phyloP scores from a whole-genome alignment of 2,113 vertebrate genomes.

The Lutjanus erythropterus region DNA sequence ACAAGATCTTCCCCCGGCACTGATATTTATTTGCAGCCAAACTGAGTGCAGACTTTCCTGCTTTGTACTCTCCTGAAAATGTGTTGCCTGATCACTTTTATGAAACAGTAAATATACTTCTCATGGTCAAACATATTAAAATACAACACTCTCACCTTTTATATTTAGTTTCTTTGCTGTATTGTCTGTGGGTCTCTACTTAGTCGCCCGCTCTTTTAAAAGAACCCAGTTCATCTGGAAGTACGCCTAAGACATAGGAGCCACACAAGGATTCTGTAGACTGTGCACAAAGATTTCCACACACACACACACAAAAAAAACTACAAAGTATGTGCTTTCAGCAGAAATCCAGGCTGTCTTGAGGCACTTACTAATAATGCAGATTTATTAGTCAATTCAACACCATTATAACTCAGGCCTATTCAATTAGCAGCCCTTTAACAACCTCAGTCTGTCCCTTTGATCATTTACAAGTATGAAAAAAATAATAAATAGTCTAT shows the following conservation, averaged over 20 bases:
- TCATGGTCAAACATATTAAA: neutral
- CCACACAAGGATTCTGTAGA: neutral
- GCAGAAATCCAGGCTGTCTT: neutral
- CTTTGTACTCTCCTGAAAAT: too few species aligned
- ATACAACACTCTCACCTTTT: conserved; percentile 33
- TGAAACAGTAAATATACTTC: conserved; percentile 2
- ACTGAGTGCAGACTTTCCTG: too few species aligned
- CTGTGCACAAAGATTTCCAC: neutral
- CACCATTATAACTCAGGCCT: too few species aligned
- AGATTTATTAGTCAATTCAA: neutral
- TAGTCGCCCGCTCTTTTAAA: conserved; percentile 13
- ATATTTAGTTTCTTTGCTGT: conserved; percentile 4
- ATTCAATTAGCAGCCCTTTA: too few species aligned
- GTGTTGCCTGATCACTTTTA: neutral
- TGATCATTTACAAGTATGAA: too few species aligned
- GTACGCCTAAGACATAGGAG: conserved; percentile 19
- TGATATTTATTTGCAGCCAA: too few species aligned
- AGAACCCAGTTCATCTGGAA: conserved; percentile 23
- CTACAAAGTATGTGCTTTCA: neutral
- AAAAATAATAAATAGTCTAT: too few species aligned
- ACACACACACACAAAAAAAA: too few species aligned
- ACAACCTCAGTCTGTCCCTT: too few species aligned
- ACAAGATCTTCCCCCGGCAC: too few species aligned
- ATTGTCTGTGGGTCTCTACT: conserved; percentile 22
- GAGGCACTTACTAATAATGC: neutral